Evolutionary conservation across 2,113 vertebrate genomes (phyloP), one percentile per base, ranked within the genome.

Genomic region (Gallinago undulata): DNA sequence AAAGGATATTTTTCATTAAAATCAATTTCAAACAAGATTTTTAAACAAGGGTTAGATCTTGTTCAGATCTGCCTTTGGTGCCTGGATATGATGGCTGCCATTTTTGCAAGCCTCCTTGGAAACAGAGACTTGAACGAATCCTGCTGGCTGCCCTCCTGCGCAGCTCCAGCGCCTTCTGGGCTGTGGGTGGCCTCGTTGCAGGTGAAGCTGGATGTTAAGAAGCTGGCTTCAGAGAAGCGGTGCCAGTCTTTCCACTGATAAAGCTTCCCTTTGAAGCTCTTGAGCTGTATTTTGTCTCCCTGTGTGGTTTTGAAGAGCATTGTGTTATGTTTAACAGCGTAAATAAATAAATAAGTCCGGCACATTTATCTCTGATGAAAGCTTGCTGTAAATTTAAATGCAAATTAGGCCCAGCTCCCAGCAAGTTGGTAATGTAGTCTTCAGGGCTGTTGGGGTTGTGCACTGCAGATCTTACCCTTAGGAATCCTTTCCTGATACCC

Each of bases 81-180:
- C 48, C 15, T 37, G n/a, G 0, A 0, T 28, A 1, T 0, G 4
- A 3, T 7, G 45, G 22, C 33, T 85, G 56, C 75, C 8, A 0
- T 35, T 77, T 33, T 47, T 64, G 47, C 30, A 39, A 64, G 30
- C 25, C 11, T 62, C 31, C 30, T 62, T 76, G 45, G 63, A 25
- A 79, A 23, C 0, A 9, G 23, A 8, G 41, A 5, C 11, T 13
- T 21, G 19, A 55, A 25, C 2, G 13, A 37, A 3, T 25, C 27
- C 64, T 5, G 57, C 37, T 2, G 24, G 5, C 31, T 23, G n/a
- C 37, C 57, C 55, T 19, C 0, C 0, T 2, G 19, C 0, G 2
- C 16, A 0, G 15, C 48, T 41, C 21, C 70, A 28, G 67, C 9
- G 0, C 0, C 0, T 37, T 6, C 76, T 0, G 9, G 47, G 66